Evolutionary conservation across 2,797 vertebrate genomes (phyloP), one percentile per base, ranked within the genome.

Genomic region (Malacoraja senta): DNA sequence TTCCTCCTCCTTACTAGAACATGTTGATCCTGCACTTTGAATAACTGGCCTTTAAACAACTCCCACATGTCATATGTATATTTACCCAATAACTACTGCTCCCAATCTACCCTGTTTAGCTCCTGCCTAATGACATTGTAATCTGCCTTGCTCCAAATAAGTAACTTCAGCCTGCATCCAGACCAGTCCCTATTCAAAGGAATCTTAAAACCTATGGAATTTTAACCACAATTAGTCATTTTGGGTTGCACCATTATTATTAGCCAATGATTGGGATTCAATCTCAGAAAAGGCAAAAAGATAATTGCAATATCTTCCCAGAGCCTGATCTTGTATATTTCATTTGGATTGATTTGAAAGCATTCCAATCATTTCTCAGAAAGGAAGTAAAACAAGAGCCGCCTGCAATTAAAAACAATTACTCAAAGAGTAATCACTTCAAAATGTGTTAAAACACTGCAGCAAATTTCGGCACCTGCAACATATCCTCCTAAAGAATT

Each of bases 381-480:
- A 74, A 76, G 71, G 35, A 92, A n/a, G 71, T 12, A 92, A 92
- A 92, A 92, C 38, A 53, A 38, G 24, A 92, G 68, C 68, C 44
- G 19, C 21, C 90, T 74, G 12, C 71, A 92, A 92, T 44, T 71
- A 74, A 74, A 29, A 7, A 15, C 12, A 53, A 92, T 92, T 58
- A 74, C 71, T 38, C 24, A 76, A 92, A 76, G 74, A 29, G 38
- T 44, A 44, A 71, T 26, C 71, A 92, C 44, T 44, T 44, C 44
- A 2, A 3, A 44, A 44, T 44, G 3, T 44, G 44, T 44, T 44
- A 92, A 91, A 74, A 26, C 26, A 24, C 29, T 13, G 71, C 29
- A 53, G 12, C 35, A 29, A 29, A 15, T 53, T 76, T 15, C 29
- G 12, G 44, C 44, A n/a, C 1, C 13, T n/a, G 9, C 90, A 76